These are phyloP conservation scores for Euleptes europaea DNA, from an alignment of 2,113 vertebrate species.

Conservation along the genomic window DNA sequence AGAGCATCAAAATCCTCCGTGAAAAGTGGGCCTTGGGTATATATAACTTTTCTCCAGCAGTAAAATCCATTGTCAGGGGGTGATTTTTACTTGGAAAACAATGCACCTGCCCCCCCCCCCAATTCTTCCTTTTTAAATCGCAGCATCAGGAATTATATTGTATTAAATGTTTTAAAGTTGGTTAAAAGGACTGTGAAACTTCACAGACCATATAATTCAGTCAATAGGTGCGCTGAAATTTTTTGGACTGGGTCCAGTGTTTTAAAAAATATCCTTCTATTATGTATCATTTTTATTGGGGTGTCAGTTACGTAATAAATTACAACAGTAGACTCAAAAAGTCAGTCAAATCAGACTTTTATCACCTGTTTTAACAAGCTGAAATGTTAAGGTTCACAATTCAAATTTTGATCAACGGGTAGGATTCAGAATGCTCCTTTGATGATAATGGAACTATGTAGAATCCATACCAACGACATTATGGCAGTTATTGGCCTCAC, in stretches of 20 bases:
- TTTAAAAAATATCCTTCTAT: conserved; percentile 25
- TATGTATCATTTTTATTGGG: background rate
- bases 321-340: conserved; percentile 35
- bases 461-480: conserved; percentile 57
- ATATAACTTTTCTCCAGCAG: no score
- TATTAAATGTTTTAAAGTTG: no score
- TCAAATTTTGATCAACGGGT: conserved; percentile 57
- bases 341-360: conserved; percentile 43
- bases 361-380: conserved; percentile 22
- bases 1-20: no score
- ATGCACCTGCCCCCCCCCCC: no score
- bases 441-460: conserved; percentile 39
- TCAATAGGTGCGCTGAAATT: background rate
- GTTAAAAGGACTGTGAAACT: no score
- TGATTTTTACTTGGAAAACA: no score
- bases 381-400: conserved; percentile 44
- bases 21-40: no score
- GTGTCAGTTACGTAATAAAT: background rate
- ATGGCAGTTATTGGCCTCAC: conserved; percentile 35
- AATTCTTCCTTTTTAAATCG: no score
- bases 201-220: no score
- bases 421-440: conserved; percentile 49
- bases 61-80: no score
- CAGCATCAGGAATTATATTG: no score
- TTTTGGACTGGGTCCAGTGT: conserved; percentile 16